Percentiles rank a stretch among this genome's conserved stretches.
Evolutionary conservation across 2,888 invertebrate species (phyloP).

Genomic region (Octonoba sinensis): DNA sequence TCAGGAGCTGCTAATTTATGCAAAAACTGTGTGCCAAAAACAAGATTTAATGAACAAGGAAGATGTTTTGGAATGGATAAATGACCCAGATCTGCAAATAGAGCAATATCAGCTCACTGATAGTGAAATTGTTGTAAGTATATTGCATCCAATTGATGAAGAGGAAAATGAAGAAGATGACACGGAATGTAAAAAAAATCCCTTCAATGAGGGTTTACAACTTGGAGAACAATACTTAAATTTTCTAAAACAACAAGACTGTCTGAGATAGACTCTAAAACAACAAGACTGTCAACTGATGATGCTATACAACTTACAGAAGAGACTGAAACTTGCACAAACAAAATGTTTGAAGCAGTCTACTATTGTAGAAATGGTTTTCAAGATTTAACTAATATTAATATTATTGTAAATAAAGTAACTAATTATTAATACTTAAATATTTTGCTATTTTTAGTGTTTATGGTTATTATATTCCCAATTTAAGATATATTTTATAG

Average conservation of each 20-base stretch:
- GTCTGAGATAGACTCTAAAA: no score
- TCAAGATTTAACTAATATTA: background rate
- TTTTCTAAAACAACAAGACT: background rate
- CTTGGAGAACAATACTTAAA: background rate
- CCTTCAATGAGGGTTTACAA: background rate
- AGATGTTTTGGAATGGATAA: background rate
- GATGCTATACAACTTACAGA: background rate
- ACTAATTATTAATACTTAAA: no score
- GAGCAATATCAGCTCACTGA: background rate
- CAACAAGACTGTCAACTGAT: background rate
- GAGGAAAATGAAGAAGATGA: background rate
- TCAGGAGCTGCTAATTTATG: background rate
- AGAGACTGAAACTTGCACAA: background rate
- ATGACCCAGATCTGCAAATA: background rate
- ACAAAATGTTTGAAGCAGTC: background rate
- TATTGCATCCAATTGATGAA: background rate
- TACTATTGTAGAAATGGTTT: background rate
- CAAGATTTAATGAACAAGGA: background rate
- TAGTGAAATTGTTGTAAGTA: background rate
- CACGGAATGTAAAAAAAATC: background rate
- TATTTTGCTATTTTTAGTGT: no score
- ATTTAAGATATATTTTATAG: background rate
- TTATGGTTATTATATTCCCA: background rate
- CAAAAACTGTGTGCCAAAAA: background rate
- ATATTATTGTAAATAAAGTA: background rate